Base-by-base conservation (phyloP, 2,888 invertebrate genomes). In the Dryomyza anilis region DNA sequence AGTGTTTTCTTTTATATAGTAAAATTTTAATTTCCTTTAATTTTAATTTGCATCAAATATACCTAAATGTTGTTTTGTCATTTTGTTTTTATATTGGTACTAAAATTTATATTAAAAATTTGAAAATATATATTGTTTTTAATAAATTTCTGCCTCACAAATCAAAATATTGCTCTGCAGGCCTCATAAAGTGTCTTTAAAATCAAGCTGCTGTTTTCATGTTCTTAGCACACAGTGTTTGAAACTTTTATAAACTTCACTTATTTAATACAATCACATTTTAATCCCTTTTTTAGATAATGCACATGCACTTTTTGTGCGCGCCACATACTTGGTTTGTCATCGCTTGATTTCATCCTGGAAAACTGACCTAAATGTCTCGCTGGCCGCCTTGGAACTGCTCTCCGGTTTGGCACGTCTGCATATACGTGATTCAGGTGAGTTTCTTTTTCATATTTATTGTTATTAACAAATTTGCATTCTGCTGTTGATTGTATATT, bases 281-380 rank as follows among this genome's bases (percentile, higher is more conserved):
- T 21, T 56, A 43, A 29, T 58, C 8, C 29, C 19, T 46, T 36
- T 79, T 76, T 71, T 81, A 94, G 94, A 94, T 84, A 92, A 92
- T 56, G 92, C 93, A 0, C 91, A 92, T 80, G 95, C 95, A 2
- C 83, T 98, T 69, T 96, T 96, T 77, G 94, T 96, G 0, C 89
- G 95, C 66, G 94, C 96, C 7, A 95, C 96, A 0, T 95, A 96
- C 78, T 86, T 97, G 74, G 96, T 97, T 39, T 98, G 96, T 78
- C 96, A 96, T 83, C 91, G 96, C 23, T 86, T 98, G 66, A 96
- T 96, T 78, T 95, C 96, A 0, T 93, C 95, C 0, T 98, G 97
- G 97, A 97, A 96, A 85, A 91, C 93, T 0, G 97, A 98, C 83
- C 85, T 97, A 67, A 96, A 95, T 79, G 93, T 96, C 43, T 96